Percentiles rank a stretch among this genome's conserved stretches.
Evolutionary conservation across 2,888 invertebrate genomes (phyloP).

Genomic region (Idaea dimidiata): DNA sequence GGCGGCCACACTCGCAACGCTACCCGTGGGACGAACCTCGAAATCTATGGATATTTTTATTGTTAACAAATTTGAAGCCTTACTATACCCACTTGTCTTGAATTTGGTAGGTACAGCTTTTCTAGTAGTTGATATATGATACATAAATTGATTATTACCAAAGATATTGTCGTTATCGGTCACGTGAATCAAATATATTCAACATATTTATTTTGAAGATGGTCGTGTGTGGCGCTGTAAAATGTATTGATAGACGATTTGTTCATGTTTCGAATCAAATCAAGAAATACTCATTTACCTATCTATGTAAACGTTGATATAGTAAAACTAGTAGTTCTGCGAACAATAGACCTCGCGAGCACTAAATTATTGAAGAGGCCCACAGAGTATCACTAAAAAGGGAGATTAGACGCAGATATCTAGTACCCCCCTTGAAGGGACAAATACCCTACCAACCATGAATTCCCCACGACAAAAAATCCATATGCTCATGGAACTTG

Average conservation of each 20-base stretch:
- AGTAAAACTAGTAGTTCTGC: background rate
- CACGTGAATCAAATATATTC: constrained; percentile 23
- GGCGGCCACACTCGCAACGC: constrained; percentile 46
- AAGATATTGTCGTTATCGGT: constrained; percentile 28
- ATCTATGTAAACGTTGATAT: background rate
- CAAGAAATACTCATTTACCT: constrained; percentile 4
- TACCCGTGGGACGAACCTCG: constrained; percentile 47
- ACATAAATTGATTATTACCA: constrained; percentile 20
- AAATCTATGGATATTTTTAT: constrained; percentile 44
- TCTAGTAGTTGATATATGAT: constrained; percentile 17
- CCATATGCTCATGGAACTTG: too few relatives aligned
- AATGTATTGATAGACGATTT: background rate
- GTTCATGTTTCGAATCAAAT: background rate
- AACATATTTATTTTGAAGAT: constrained; percentile 15
- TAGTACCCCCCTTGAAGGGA: too few relatives aligned
- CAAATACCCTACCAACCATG: too few relatives aligned
- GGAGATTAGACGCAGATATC: too few relatives aligned
- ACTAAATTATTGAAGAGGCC: too few relatives aligned
- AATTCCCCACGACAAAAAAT: too few relatives aligned
- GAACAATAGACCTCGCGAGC: too few relatives aligned
- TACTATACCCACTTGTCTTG: constrained; percentile 28
- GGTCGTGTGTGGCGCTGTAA: constrained; percentile 11
- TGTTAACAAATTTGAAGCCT: constrained; percentile 46
- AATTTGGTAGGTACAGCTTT: constrained; percentile 10
- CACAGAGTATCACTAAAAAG: too few relatives aligned